Evolutionary conservation across 2,888 invertebrate genomes (phyloP).

Genomic region (Schizotus pectinicornis): DNA sequence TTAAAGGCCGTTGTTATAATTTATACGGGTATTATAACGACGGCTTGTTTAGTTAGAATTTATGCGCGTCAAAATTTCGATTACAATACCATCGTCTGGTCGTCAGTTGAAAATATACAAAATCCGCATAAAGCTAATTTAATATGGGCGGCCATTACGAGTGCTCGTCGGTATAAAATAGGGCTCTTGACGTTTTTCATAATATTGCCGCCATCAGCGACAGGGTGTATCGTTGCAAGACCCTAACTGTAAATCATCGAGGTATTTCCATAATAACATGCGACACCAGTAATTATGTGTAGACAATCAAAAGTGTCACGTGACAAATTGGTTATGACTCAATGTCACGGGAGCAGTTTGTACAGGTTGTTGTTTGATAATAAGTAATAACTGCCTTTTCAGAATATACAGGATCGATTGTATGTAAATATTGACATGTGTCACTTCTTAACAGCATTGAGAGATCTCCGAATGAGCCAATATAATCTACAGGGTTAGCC

Average conservation of each 20-base stretch:
- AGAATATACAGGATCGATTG: no score
- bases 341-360: conserved; percentile 5
- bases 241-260: conserved; percentile 23
- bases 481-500: no score
- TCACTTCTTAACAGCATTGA: no score
- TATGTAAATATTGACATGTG: no score
- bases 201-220: conserved; percentile 21
- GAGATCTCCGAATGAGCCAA: no score
- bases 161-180: conserved; percentile 3
- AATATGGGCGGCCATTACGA: conserved; percentile 20
- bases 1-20: conserved; percentile 3
- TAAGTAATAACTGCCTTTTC: no score
- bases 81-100: conserved; percentile 2
- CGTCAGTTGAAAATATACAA: conserved; percentile 1
- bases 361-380: no score
- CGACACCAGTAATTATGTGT: conserved; percentile 35
- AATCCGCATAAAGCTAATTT: conserved; percentile 16
- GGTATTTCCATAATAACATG: conserved; percentile 39
- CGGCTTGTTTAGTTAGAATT: neutral
- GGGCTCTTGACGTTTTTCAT: conserved; percentile 21
- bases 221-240: conserved; percentile 19
- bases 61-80: neutral
- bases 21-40: conserved; percentile 4
- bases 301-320: conserved; percentile 33
- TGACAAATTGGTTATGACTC: conserved; percentile 12